Conservation (phyloP, 2,797 vertebrate species). For the Columba guinea region DNA sequence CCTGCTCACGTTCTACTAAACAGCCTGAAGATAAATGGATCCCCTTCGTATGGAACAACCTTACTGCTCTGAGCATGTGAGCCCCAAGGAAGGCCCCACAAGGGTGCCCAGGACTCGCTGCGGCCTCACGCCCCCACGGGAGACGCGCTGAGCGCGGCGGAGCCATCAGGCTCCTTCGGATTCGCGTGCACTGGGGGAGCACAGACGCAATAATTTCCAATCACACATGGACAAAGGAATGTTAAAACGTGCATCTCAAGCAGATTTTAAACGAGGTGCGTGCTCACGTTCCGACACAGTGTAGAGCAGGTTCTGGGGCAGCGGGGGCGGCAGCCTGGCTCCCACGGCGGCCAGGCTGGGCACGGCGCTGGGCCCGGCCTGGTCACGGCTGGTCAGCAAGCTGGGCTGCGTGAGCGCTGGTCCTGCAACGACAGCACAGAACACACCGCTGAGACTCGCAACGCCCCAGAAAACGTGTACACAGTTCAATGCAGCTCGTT, state of each 20-base stretch:
- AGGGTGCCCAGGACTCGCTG: no score
- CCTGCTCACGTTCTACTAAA: neutral
- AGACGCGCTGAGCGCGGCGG: neutral
- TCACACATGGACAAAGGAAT: neutral
- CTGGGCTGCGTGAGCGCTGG: slow-evolving; percentile 89
- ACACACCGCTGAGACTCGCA: neutral
- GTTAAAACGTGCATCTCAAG: rapidly evolving
- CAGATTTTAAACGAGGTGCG: slow-evolving; percentile 28
- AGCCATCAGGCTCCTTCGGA: slow-evolving; percentile 38
- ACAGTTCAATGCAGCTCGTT: neutral
- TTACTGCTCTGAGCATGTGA: neutral
- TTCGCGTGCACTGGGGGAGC: neutral
- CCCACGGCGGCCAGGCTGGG: slow-evolving; percentile 80
- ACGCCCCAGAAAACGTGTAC: neutral
- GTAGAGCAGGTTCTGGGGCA: slow-evolving; percentile 94
- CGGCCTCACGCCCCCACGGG: neutral
- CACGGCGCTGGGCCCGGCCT: slow-evolving; percentile 81
- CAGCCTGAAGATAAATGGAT: neutral
- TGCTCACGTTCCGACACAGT: slow-evolving; percentile 97
- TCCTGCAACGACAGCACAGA: slow-evolving; percentile 82
- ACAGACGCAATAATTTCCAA: neutral
- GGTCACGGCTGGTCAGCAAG: slow-evolving; percentile 90
- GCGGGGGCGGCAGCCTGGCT: slow-evolving; percentile 82
- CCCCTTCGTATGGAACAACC: neutral
- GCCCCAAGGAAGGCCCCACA: neutral